Conservation (phyloP, 2,113 vertebrate species). For the Echinops telfairi region DNA sequence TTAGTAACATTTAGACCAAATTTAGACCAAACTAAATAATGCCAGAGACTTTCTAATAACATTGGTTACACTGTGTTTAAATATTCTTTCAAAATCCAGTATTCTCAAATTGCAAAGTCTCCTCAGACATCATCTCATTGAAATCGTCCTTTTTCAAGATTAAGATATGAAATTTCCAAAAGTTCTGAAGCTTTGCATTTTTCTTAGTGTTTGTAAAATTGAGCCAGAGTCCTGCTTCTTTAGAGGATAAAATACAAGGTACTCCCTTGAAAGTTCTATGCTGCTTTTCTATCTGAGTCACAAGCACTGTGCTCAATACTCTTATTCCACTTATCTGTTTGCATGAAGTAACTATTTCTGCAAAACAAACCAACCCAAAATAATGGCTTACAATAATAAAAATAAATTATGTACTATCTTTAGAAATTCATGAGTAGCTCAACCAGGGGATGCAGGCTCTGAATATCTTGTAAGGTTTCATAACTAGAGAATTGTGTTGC, state of each 20-base stretch:
- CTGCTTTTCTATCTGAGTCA: not conserved
- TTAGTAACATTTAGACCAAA: slow-evolving; percentile 29
- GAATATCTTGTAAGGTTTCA: not conserved
- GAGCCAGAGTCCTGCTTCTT: not conserved
- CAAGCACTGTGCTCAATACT: not conserved
- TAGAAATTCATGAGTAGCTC: slow-evolving; percentile 32
- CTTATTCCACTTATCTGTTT: not conserved
- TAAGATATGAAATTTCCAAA: not conserved
- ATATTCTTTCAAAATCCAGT: slow-evolving; percentile 23
- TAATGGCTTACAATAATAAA: slow-evolving; percentile 29
- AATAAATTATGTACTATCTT: not conserved
- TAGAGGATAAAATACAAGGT: not conserved
- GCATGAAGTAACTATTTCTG: not conserved
- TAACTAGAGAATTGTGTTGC: not conserved
- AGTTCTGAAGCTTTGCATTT: not conserved
- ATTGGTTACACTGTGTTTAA: slow-evolving; percentile 15
- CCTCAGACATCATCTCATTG: slow-evolving; percentile 23
- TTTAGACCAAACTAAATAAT: not conserved
- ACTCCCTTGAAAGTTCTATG: not conserved
- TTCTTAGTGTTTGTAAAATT: not conserved
- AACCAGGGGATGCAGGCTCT: not conserved
- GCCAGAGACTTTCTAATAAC: not conserved
- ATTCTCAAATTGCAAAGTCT: slow-evolving; percentile 38
- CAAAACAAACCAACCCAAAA: not conserved
- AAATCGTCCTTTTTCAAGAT: slow-evolving; percentile 40